Evolutionary conservation across 2,888 invertebrate genomes (phyloP).

Genomic region (Dryobotodes eremita): DNA sequence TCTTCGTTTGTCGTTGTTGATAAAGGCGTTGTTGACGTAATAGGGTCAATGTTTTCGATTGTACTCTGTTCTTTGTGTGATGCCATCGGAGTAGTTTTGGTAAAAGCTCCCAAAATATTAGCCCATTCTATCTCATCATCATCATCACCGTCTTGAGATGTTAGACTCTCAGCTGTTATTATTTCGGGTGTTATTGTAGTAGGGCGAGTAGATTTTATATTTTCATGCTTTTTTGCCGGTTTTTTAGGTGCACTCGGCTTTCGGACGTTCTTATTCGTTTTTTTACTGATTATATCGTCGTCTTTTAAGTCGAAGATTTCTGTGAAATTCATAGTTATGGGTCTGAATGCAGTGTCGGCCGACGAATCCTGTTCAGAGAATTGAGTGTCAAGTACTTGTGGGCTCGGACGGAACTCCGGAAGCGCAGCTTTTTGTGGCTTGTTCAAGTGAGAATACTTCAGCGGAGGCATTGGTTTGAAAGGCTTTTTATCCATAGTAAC

Average conservation of each 20-base stretch:
- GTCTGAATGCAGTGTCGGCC: constrained; percentile 82
- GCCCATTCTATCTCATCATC: constrained; percentile 79
- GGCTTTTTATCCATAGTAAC: constrained; percentile 88
- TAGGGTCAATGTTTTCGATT: constrained; percentile 69
- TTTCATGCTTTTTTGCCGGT: constrained; percentile 80
- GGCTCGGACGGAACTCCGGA: constrained; percentile 85
- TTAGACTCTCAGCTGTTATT: constrained; percentile 78
- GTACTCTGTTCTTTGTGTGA: constrained; percentile 73
- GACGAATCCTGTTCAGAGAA: constrained; percentile 80
- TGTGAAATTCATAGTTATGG: constrained; percentile 79
- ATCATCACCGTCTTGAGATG: constrained; percentile 67
- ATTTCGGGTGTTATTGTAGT: constrained; percentile 83
- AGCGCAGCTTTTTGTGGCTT: constrained; percentile 78
- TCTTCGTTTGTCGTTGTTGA: constrained; percentile 49
- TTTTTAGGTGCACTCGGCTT: constrained; percentile 75
- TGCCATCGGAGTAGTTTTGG: constrained; percentile 86
- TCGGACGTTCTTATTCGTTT: constrained; percentile 73
- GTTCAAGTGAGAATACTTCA: constrained; percentile 77
- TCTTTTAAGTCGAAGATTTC: constrained; percentile 67
- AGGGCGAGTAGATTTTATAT: constrained; percentile 74
- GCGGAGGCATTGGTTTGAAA: constrained; percentile 87
- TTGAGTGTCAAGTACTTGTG: constrained; percentile 83
- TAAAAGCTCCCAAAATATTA: constrained; percentile 82
- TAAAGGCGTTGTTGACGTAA: constrained; percentile 67
- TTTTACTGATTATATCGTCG: constrained; percentile 65